Percentiles rank a stretch among this genome's conserved stretches.
phyloP scores from a whole-genome alignment of 2,113 vertebrate species.

The Pitta sordida region DNA sequence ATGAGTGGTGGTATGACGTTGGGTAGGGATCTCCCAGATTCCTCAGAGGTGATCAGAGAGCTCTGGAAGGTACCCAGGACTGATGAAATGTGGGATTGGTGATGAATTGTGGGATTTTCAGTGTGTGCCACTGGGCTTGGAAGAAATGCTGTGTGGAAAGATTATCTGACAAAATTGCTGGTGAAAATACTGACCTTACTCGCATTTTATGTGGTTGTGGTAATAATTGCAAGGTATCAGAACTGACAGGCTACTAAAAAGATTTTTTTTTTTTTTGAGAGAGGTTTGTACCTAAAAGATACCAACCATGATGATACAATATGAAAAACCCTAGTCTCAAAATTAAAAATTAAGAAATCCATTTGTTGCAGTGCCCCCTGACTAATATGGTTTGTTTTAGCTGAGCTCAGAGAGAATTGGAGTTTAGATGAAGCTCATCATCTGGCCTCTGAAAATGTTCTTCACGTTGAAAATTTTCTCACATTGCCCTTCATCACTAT shows the following conservation, averaged over 20 bases:
- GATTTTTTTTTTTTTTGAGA: background rate
- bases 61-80: background rate
- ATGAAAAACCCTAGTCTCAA: background rate
- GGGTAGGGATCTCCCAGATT: background rate
- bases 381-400: background rate
- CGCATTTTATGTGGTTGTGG: background rate
- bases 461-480: background rate
- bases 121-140: background rate
- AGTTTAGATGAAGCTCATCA: background rate
- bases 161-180: accelerated
- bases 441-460: background rate
- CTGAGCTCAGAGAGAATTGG: background rate
- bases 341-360: background rate
- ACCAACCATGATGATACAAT: background rate
- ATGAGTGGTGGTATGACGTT: background rate
- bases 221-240: background rate
- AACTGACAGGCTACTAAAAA: background rate
- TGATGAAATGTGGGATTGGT: background rate
- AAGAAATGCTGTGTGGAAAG: background rate
- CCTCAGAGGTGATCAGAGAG: background rate
- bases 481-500: background rate
- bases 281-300: background rate
- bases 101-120: background rate
- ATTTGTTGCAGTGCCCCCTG: background rate
- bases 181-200: background rate